A percentile compares a stretch with the other conserved stretches of the same genome.
These are phyloP conservation scores for Chromis chromis DNA, from an alignment of 2,797 vertebrate genomes.

Conservation along the genomic window DNA sequence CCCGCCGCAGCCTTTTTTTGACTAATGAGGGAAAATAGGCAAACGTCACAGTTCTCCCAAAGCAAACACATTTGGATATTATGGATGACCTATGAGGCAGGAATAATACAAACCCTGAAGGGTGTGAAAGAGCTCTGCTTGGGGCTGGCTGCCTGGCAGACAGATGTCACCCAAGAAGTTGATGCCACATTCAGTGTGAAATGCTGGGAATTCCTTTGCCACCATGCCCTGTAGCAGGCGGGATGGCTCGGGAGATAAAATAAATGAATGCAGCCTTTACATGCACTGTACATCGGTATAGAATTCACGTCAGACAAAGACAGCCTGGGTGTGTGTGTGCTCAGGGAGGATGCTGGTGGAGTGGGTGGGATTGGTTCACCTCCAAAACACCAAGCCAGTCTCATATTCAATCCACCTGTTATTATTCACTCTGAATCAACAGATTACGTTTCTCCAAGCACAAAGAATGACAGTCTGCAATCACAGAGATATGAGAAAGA, in stretches of 20 bases:
- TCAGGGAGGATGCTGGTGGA: conserved; percentile 42
- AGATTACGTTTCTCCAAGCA: conserved; percentile 66
- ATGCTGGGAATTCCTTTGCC: conserved; percentile 65
- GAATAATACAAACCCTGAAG: conserved; percentile 65
- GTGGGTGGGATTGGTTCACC: conserved; percentile 72
- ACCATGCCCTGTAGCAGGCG: conserved; percentile 43
- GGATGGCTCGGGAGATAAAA: conserved; percentile 59
- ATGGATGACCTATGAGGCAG: conserved; percentile 75
- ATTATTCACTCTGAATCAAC: conserved; percentile 71
- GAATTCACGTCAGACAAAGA: conserved; percentile 55
- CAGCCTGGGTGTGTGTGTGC: conserved; percentile 35
- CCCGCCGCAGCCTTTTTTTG: conserved; percentile 64
- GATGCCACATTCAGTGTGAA: conserved; percentile 61
- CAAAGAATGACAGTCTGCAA: conserved; percentile 68
- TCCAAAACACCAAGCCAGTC: conserved; percentile 67
- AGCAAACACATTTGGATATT: conserved; percentile 80
- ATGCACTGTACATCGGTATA: conserved; percentile 39
- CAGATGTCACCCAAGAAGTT: conserved; percentile 54
- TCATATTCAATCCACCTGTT: conserved; percentile 75
- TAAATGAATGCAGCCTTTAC: conserved; percentile 48
- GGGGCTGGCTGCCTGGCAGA: conserved; percentile 46
- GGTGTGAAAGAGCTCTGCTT: conserved; percentile 65
- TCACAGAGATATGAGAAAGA: conserved; percentile 67
- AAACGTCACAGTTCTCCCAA: conserved; percentile 70
- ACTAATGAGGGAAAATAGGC: conserved; percentile 82